Evolutionary conservation across 53 echinoderm and acorn worm genomes (phyloP).

Genomic region (Arbacia lixula): DNA sequence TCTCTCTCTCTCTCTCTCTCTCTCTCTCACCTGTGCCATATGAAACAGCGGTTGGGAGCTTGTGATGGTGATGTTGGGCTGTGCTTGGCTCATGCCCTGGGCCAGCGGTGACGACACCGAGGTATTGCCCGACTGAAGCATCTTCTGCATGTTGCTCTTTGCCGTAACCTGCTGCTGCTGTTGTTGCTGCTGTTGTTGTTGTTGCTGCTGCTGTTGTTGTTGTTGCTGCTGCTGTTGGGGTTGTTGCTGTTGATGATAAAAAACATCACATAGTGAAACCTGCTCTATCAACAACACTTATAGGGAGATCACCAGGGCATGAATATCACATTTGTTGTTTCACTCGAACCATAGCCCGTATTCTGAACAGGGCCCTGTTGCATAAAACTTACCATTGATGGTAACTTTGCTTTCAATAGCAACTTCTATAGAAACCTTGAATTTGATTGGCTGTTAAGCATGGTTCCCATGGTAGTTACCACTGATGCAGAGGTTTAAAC

Average conservation of each 20-base stretch:
- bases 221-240: constrained; percentile 28
- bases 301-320: no score
- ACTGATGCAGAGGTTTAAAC: no score
- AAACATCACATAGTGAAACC: not conserved
- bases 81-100: constrained; percentile 36
- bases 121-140: constrained; percentile 3
- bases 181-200: constrained; percentile 35
- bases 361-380: no score
- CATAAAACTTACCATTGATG: no score
- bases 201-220: constrained; percentile 48
- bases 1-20: no score
- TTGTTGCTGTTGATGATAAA: constrained; percentile 49
- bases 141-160: constrained; percentile 30
- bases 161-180: constrained; percentile 21
- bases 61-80: constrained; percentile 89
- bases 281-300: not conserved
- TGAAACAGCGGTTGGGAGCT: constrained; percentile 56
- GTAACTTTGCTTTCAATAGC: no score
- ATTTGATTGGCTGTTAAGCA: no score
- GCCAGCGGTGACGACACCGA: not conserved
- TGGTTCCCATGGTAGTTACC: no score
- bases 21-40: no score
- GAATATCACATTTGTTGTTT: no score
- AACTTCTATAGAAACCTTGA: no score
- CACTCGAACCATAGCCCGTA: no score